These are phyloP conservation scores for Camponotus floridanus DNA, from an alignment of 1,140 invertebrate species.

Conservation along the genomic window DNA sequence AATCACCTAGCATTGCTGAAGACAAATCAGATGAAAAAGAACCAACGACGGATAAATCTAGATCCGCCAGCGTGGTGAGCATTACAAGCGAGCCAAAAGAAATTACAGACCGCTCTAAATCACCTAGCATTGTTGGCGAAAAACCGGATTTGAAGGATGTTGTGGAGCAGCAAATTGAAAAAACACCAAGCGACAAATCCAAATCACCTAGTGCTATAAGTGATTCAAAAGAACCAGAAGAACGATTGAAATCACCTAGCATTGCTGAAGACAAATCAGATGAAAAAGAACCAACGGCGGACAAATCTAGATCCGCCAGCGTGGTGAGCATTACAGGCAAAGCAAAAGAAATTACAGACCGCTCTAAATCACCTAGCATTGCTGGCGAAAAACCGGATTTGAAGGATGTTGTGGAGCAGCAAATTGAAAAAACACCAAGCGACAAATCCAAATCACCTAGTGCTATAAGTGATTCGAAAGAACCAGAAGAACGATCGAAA, in stretches of 20 bases:
- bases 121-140: conserved; percentile 57
- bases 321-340: conserved; percentile 1
- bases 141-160: conserved; percentile 49
- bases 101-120: conserved; percentile 22
- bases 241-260: conserved; percentile 66
- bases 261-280: conserved; percentile 37
- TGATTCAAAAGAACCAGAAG: neutral
- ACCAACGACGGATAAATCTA: neutral
- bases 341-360: conserved; percentile 24
- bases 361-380: conserved; percentile 58
- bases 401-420: conserved; percentile 41
- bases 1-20: conserved; percentile 66
- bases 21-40: conserved; percentile 55
- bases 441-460: neutral
- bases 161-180: conserved; percentile 44
- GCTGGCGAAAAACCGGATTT: conserved; percentile 52
- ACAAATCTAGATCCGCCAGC: conserved; percentile 5
- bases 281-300: conserved; percentile 33
- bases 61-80: neutral
- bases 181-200: conserved; percentile 46
- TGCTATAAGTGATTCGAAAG: no score
- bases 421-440: conserved; percentile 58
- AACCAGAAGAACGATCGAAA: conserved; percentile 26
- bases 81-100: conserved; percentile 40
- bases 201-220: no score